Evolutionary conservation across 2,113 vertebrate species (phyloP).

Genomic region (Spilogale gracilis): DNA sequence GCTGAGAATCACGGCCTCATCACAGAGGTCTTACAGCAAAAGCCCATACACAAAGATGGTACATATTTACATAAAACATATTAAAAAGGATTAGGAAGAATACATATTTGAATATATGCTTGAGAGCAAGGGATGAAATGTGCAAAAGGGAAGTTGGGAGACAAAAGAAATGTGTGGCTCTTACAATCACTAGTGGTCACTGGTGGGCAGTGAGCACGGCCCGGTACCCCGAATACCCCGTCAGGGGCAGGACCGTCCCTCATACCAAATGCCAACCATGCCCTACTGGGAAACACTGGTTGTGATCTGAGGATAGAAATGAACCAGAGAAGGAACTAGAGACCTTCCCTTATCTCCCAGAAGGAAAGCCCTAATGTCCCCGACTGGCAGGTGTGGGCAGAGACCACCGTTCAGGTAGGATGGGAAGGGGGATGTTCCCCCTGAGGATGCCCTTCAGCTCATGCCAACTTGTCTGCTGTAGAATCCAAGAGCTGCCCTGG

Average conservation of each 20-base stretch:
- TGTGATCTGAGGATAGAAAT: not conserved
- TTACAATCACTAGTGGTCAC: fast-evolving
- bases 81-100: not conserved
- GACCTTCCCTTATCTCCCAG: fast-evolving
- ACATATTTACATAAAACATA: not conserved
- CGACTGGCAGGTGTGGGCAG: not conserved
- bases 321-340: not conserved
- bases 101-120: not conserved
- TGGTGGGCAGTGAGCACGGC: fast-evolving
- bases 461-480: not conserved
- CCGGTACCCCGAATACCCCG: fast-evolving
- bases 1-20: not conserved
- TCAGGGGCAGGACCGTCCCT: fast-evolving
- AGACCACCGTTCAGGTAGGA: not conserved
- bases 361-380: not conserved
- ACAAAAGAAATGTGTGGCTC: fast-evolving
- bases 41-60: not conserved
- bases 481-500: not conserved
- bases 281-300: too few species aligned
- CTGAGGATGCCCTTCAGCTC: not conserved
- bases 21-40: not conserved
- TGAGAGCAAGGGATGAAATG: too few species aligned
- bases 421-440: not conserved
- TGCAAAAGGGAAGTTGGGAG: not conserved
- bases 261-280: fast-evolving